Conservation (phyloP, 2,113 vertebrate genomes). For the Zingel zingel region DNA sequence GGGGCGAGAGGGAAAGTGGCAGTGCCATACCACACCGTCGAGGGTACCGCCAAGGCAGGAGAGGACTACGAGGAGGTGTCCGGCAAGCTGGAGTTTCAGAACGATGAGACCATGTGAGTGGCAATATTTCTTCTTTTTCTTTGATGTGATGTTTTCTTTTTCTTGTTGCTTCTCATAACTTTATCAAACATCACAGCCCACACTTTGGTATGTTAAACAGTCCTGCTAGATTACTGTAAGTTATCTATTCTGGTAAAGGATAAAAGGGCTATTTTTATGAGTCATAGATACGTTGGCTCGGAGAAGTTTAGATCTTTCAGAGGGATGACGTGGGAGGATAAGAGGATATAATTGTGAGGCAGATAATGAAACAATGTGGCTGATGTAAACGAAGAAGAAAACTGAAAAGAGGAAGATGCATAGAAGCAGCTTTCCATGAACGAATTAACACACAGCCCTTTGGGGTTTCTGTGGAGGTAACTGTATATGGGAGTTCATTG, state of each 20-base stretch:
- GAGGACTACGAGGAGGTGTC: slow-evolving; percentile 89
- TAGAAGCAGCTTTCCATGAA: slow-evolving; percentile 49
- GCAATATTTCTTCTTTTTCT: background rate
- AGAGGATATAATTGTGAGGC: slow-evolving; percentile 69
- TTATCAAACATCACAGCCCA: slow-evolving; percentile 61
- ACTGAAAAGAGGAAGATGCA: slow-evolving; percentile 18
- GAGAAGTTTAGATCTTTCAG: slow-evolving; percentile 63
- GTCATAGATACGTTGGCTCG: slow-evolving; percentile 60
- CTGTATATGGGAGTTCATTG: slow-evolving; percentile 42
- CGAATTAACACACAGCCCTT: slow-evolving; percentile 45
- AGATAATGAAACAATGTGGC: slow-evolving; percentile 65
- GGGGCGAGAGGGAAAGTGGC: slow-evolving; percentile 89
- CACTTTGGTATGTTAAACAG: slow-evolving; percentile 45
- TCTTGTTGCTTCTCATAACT: slow-evolving; percentile 50
- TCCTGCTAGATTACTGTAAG: slow-evolving; percentile 56
- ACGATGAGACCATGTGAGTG: slow-evolving; percentile 90
- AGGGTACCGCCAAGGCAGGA: slow-evolving; percentile 87
- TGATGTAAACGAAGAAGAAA: slow-evolving; percentile 30
- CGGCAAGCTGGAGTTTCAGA: slow-evolving; percentile 89
- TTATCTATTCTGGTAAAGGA: slow-evolving; percentile 57
- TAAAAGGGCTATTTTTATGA: slow-evolving; percentile 59
- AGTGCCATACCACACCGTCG: slow-evolving; percentile 86
- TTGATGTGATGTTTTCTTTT: background rate
- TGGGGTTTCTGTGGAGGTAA: slow-evolving; percentile 36
- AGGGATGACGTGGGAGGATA: slow-evolving; percentile 68